Base-by-base conservation (phyloP, 2,888 invertebrate species). In the Neocrepidodera transversa region DNA sequence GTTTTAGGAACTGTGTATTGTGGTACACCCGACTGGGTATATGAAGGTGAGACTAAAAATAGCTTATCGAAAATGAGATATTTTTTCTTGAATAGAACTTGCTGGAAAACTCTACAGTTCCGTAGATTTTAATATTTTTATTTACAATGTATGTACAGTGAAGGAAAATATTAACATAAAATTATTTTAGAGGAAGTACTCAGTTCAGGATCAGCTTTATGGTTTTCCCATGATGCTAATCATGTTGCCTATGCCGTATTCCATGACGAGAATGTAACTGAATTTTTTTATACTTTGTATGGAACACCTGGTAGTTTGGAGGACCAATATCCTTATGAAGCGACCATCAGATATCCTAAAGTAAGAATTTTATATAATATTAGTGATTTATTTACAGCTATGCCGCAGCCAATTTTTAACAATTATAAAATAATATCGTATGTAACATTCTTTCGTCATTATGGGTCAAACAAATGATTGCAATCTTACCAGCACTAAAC, bases 21-120 rank as follows among this genome's bases (percentile, higher is more conserved):
- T 75, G 95, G 95, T 2, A 84, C 92, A 14, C 86, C 94, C 6
- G 95, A 96, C 78, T 96, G 96, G 96, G 88, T 95, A 30, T 96
- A 96, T 76, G 95, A 95, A 86, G 92, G 92, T 91, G 76, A 60
- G n/a, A n/a, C n/a, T n/a, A n/a, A n/a, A n/a, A n/a, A n/a, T n/a
- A n/a, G n/a, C n/a, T n/a, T n/a, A n/a, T n/a, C n/a, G n/a, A n/a
- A n/a, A n/a, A n/a, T n/a, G n/a, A n/a, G n/a, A n/a, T n/a, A n/a
- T n/a, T n/a, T n/a, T n/a, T n/a, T n/a, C n/a, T n/a, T n/a, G n/a
- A n/a, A n/a, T n/a, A n/a, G n/a, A n/a, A n/a, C n/a, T n/a, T n/a
- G n/a, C n/a, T n/a, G n/a, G n/a, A n/a, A n/a, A n/a, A n/a, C n/a
- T n/a, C n/a, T n/a, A n/a, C n/a, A n/a, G n/a, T n/a, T n/a, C n/a